Evolutionary conservation across 2,797 vertebrate genomes (phyloP).

Genomic region (Erithacus rubecula): DNA sequence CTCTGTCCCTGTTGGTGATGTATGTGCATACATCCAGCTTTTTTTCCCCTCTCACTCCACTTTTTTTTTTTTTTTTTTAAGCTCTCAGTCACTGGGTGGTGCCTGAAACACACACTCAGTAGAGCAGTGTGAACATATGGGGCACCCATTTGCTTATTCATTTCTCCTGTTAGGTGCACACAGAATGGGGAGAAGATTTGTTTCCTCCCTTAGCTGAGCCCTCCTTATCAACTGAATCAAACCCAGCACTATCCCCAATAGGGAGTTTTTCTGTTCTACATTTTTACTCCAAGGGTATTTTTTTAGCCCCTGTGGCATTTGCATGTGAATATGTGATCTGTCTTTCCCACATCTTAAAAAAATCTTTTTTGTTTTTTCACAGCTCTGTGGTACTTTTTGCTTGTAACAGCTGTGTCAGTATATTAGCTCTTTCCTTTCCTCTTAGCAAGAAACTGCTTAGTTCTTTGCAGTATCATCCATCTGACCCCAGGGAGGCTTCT

Average conservation of each 20-base stretch:
- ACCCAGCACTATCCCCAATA: neutral
- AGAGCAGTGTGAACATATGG: slow-evolving; percentile 32
- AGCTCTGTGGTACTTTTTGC: neutral
- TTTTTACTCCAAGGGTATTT: neutral
- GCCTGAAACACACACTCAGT: neutral
- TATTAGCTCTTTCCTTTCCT: neutral
- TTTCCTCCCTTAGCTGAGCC: neutral
- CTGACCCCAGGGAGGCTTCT: neutral
- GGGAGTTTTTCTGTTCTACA: neutral
- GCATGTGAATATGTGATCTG: neutral
- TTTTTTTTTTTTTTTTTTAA: neutral
- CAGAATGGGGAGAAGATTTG: neutral
- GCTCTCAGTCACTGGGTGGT: neutral
- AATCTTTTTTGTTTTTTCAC: neutral
- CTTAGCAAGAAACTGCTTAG: neutral
- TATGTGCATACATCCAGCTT: neutral
- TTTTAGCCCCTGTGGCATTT: neutral
- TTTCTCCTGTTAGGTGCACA: slow-evolving; percentile 25
- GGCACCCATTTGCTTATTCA: slow-evolving; percentile 59
- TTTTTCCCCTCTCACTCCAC: neutral
- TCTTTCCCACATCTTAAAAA: neutral
- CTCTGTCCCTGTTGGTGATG: neutral
- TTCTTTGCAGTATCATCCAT: neutral
- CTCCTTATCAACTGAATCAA: neutral
- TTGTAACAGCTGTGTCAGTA: neutral